Evolutionary conservation across 2,113 vertebrate species (phyloP).

Genomic region (Colaptes auratus): DNA sequence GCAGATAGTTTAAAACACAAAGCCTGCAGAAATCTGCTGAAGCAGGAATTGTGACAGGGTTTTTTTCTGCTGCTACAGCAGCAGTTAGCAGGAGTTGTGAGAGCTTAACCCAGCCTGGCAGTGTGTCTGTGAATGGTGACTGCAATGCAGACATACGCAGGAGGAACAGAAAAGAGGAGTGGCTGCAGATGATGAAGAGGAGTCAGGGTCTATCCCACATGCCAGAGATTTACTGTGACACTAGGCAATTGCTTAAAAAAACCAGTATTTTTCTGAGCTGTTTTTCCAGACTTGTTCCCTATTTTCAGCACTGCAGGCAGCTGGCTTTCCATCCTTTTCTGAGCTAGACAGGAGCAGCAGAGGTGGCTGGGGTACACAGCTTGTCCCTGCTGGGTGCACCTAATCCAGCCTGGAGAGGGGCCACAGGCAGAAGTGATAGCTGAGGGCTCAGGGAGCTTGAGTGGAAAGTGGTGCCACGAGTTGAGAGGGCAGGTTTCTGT

Average conservation of each 20-base stretch:
- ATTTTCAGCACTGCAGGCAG: not conserved
- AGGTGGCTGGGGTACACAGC: not conserved
- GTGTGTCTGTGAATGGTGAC: not conserved
- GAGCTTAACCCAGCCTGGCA: constrained; percentile 28
- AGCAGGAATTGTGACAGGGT: not conserved
- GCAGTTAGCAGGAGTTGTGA: constrained; percentile 3
- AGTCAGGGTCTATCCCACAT: not conserved
- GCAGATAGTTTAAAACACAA: not conserved
- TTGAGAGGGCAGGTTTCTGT: not conserved
- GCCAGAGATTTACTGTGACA: not conserved
- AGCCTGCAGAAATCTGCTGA: constrained; percentile 11
- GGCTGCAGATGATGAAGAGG: not conserved
- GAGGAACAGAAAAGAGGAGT: not conserved
- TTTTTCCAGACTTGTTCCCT: not conserved
- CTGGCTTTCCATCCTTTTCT: not conserved
- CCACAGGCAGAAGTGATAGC: constrained; percentile 19
- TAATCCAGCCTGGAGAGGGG: not conserved
- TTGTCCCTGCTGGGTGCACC: not conserved
- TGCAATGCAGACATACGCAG: constrained; percentile 47
- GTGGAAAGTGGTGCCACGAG: not conserved
- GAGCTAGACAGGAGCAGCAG: not conserved
- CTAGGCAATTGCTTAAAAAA: not conserved
- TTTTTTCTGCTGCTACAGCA: constrained; percentile 42
- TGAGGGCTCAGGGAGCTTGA: not conserved
- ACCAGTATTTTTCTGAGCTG: not conserved